Conservation (phyloP, 2,113 vertebrate species). For the Balaeniceps rex region DNA sequence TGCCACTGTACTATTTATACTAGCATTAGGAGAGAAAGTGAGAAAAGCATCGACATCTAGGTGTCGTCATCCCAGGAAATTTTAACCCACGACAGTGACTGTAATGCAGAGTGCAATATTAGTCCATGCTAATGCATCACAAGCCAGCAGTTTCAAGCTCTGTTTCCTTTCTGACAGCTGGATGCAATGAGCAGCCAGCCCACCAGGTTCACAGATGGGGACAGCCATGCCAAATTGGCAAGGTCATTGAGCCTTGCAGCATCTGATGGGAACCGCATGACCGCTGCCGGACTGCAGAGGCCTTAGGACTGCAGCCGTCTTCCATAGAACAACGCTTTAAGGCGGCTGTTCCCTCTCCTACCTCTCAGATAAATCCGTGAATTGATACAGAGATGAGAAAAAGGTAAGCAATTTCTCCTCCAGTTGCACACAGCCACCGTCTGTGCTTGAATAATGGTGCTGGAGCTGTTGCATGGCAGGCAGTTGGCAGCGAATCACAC, state of each 20-base stretch:
- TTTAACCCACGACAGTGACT: background rate
- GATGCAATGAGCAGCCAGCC: background rate
- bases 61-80: background rate
- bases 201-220: background rate
- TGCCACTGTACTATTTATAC: background rate
- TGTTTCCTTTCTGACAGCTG: background rate
- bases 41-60: background rate
- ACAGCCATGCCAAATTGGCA: background rate
- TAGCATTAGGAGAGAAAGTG: background rate
- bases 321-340: background rate
- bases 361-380: background rate
- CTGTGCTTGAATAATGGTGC: background rate
- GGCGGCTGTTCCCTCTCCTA: background rate
- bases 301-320: background rate
- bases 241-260: background rate
- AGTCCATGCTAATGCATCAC: background rate
- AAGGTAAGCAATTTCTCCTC: background rate
- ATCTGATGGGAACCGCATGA: background rate
- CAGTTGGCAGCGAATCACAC: background rate
- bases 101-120: background rate
- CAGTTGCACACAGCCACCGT: fast-evolving
- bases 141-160: background rate
- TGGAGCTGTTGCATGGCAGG: background rate
- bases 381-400: background rate
- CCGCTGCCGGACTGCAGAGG: background rate